Evolutionary conservation across 64 coral and sea anemone genomes (phyloP).

Genomic region (Pachyseris speciosa): DNA sequence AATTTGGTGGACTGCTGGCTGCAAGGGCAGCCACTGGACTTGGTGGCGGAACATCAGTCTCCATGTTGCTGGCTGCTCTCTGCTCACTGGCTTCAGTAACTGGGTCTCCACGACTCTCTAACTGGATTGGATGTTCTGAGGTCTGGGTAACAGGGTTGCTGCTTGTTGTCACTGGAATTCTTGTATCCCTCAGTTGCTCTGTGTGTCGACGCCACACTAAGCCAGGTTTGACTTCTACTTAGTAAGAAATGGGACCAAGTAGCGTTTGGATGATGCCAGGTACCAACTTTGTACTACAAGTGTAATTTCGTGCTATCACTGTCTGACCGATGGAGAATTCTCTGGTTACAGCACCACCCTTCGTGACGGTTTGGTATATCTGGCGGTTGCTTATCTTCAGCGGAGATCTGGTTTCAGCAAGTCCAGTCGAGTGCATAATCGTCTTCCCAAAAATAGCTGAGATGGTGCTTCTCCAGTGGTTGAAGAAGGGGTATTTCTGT

Average conservation of each 20-base stretch:
- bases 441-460: not conserved
- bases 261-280: not conserved
- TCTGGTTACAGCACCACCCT: no score
- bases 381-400: no score
- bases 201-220: not conserved
- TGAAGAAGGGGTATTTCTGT: no score
- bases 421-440: not conserved
- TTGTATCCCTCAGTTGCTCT: not conserved
- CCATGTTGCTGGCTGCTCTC: no score
- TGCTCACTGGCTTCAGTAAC: no score
- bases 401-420: no score
- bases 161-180: not conserved
- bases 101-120: not conserved
- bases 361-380: no score
- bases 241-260: not conserved
- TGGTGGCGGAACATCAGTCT: no score
- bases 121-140: not conserved
- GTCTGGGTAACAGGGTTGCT: not conserved
- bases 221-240: not conserved
- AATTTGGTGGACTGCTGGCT: no score
- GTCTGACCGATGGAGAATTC: not conserved
- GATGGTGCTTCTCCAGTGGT: not conserved
- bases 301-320: slow-evolving; percentile 8
- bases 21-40: no score
- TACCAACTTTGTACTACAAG: not conserved